A percentile compares a stretch with the other conserved stretches of the same genome.
These are phyloP conservation scores for Cromileptes altivelis DNA, from an alignment of 2,113 vertebrate genomes.

Conservation along the genomic window DNA sequence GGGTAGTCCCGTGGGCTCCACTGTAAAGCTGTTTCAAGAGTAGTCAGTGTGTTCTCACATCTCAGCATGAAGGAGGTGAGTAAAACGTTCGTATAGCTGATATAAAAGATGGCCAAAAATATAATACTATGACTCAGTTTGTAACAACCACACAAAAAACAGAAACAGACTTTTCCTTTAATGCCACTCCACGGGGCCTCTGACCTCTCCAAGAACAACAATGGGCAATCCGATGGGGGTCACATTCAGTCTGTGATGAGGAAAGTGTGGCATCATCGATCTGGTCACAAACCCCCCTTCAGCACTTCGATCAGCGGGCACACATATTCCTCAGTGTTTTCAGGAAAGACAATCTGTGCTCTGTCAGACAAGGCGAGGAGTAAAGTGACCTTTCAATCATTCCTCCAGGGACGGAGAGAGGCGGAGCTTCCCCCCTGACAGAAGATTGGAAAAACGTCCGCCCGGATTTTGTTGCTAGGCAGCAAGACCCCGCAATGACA, in stretches of 20 bases:
- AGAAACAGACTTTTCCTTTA: background rate
- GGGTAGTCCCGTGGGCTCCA: background rate
- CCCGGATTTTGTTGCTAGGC: conserved; percentile 74
- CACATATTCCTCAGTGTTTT: conserved; percentile 34
- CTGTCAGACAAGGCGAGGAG: conserved; percentile 64
- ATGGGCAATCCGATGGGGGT: conserved; percentile 32
- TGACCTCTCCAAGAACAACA: conserved; percentile 36
- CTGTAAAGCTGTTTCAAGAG: background rate
- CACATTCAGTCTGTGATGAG: conserved; percentile 32
- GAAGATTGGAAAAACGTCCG: conserved; percentile 69
- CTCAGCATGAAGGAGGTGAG: background rate
- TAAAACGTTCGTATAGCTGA: conserved; percentile 14
- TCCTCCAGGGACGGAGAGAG: conserved; percentile 52
- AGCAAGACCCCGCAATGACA: conserved; percentile 64
- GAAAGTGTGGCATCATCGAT: conserved; percentile 57
- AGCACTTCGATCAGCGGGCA: background rate
- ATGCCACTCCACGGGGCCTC: conserved; percentile 1
- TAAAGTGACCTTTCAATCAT: conserved; percentile 80
- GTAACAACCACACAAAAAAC: background rate
- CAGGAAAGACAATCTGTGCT: conserved; percentile 68
- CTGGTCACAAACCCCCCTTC: background rate
- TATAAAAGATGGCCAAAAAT: conserved; percentile 24
- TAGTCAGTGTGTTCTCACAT: background rate
- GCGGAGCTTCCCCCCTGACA: conserved; percentile 51
- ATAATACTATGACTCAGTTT: conserved; percentile 38